Conservation (phyloP, 2,888 invertebrate species). For the Anticlea derivata region DNA sequence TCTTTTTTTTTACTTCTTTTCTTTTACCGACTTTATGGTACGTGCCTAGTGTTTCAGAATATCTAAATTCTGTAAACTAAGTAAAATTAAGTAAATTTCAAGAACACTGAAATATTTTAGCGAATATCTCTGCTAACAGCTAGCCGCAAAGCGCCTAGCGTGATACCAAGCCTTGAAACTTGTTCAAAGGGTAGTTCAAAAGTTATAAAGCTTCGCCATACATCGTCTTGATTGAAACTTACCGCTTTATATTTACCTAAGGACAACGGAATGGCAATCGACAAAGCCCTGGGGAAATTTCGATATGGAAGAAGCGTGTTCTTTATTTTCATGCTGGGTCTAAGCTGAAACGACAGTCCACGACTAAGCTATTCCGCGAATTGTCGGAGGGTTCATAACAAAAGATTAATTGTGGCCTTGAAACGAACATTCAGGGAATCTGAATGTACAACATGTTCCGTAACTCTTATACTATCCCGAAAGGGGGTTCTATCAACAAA, state of each 20-base stretch:
- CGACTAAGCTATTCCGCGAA: neutral
- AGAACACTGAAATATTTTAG: neutral
- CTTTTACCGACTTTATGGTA: no score
- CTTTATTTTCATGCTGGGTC: slow-evolving; percentile 17
- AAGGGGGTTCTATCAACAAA: no score
- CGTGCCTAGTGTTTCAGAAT: no score
- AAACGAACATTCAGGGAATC: no score
- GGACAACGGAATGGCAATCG: slow-evolving; percentile 11
- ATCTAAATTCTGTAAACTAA: no score
- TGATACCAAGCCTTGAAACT: slow-evolving; percentile 23
- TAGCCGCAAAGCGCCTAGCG: slow-evolving; percentile 4
- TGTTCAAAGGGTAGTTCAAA: slow-evolving; percentile 21
- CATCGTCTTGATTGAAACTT: slow-evolving; percentile 27
- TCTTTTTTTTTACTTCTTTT: no score
- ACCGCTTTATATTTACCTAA: slow-evolving; percentile 15
- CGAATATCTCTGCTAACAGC: neutral
- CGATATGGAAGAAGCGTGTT: slow-evolving; percentile 24
- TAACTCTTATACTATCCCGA: no score
- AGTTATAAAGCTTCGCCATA: slow-evolving; percentile 22
- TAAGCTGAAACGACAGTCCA: neutral
- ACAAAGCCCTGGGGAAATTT: slow-evolving; percentile 32
- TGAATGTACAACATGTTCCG: no score
- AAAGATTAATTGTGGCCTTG: neutral
- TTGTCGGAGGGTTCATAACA: slow-evolving; percentile 3
- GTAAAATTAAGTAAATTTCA: neutral